These are phyloP conservation scores for Poecilia latipinna DNA, from an alignment of 2,113 vertebrate genomes.

Conservation along the genomic window DNA sequence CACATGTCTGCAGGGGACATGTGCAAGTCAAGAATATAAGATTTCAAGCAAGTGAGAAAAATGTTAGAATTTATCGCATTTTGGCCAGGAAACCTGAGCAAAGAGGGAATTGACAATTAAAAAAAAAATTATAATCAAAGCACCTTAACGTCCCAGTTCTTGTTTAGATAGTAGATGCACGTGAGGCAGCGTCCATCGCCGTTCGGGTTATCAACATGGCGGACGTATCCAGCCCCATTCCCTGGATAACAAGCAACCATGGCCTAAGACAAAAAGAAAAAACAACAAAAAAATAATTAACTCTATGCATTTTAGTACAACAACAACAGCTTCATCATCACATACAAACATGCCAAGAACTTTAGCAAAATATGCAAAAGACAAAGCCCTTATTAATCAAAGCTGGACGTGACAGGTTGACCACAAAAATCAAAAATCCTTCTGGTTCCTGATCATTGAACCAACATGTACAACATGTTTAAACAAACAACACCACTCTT, in stretches of 20 bases:
- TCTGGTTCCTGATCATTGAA: too few species aligned
- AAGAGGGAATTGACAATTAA: not conserved
- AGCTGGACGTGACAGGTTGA: not conserved
- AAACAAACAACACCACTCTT: not conserved
- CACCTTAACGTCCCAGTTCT: slow-evolving; percentile 91
- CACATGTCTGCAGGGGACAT: not conserved
- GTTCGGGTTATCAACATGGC: slow-evolving; percentile 93
- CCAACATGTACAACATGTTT: not conserved
- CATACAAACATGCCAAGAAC: not conserved
- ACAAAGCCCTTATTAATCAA: not conserved
- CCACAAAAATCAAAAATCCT: not conserved
- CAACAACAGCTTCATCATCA: not conserved
- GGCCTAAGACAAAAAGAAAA: slow-evolving; percentile 74
- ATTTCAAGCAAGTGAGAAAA: not conserved
- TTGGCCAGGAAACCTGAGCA: too few species aligned
- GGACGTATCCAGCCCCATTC: slow-evolving; percentile 88
- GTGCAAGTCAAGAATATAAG: not conserved
- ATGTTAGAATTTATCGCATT: too few species aligned
- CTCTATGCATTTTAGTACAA: not conserved
- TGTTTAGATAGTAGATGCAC: slow-evolving; percentile 95
- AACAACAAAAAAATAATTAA: slow-evolving; percentile 30
- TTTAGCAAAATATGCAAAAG: too few species aligned
- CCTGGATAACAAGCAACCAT: slow-evolving; percentile 96
- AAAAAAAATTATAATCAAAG: not conserved
- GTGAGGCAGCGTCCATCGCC: slow-evolving; percentile 92